Conservation (phyloP, 2,797 vertebrate species). For the Channallabes apus region DNA sequence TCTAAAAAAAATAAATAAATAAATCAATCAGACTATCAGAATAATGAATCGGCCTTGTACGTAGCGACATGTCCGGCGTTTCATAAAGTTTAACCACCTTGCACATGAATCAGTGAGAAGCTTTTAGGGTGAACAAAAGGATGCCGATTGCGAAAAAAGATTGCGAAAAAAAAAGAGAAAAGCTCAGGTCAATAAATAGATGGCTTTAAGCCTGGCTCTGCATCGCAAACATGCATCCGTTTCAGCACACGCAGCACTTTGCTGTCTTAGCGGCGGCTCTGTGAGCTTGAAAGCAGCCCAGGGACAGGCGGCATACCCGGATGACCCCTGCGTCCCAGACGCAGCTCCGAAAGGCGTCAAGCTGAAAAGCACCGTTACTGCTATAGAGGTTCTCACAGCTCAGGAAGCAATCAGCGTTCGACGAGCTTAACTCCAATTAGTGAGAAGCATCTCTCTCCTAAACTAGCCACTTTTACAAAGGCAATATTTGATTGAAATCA, state of each 20-base stretch:
- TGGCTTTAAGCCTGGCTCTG: background rate
- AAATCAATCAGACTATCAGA: background rate
- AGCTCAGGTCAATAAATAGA: background rate
- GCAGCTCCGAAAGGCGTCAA: background rate
- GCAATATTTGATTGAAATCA: no score
- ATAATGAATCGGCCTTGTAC: background rate
- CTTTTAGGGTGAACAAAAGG: slow-evolving; percentile 14
- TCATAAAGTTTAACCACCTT: background rate
- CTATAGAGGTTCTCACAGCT: background rate
- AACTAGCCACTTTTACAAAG: no score
- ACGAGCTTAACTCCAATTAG: no score
- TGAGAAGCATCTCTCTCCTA: background rate
- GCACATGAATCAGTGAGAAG: background rate
- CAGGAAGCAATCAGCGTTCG: background rate
- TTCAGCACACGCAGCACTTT: slow-evolving; percentile 51
- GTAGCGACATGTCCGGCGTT: background rate
- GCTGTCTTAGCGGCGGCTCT: slow-evolving; percentile 18
- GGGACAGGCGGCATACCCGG: slow-evolving; percentile 40
- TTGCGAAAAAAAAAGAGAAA: background rate
- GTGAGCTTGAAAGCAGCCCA: slow-evolving; percentile 15
- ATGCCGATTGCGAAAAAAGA: background rate
- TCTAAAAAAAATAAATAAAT: background rate
- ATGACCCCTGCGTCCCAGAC: slow-evolving; percentile 37
- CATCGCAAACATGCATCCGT: slow-evolving; percentile 31
- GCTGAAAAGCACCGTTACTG: background rate